Percentiles rank a stretch among this genome's conserved stretches.
phyloP scores from a whole-genome alignment of 2,797 vertebrate species.

The Phrynocephalus guinanensis region DNA sequence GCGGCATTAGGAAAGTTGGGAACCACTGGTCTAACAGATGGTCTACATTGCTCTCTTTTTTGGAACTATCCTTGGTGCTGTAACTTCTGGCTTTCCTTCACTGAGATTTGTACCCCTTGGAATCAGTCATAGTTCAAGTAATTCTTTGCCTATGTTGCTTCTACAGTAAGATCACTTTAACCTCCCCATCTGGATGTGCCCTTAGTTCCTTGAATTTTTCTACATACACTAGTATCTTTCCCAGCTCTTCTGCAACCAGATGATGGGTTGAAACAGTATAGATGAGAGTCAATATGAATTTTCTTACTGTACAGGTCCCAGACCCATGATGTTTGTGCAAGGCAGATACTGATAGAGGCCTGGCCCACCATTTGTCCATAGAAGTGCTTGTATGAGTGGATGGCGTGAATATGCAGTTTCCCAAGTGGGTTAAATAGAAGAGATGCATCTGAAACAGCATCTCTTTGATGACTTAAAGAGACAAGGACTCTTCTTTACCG shows the following conservation, averaged over 20 bases:
- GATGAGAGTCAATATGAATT: neutral
- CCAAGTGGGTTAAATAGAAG: neutral
- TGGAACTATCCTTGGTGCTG: slow-evolving; percentile 2
- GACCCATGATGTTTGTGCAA: too few relatives aligned
- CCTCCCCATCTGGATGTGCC: too few relatives aligned
- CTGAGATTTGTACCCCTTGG: neutral
- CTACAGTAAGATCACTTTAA: too few relatives aligned
- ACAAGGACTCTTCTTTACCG: neutral
- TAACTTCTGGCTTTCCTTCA: neutral
- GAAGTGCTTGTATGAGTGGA: neutral
- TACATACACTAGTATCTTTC: too few relatives aligned
- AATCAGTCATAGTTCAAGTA: neutral
- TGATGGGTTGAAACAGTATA: neutral
- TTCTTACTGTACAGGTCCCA: neutral
- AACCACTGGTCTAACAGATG: too few relatives aligned
- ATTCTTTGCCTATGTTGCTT: too few relatives aligned
- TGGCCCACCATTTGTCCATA: too few relatives aligned
- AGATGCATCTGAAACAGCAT: neutral
- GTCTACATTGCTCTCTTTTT: neutral
- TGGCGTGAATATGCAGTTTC: neutral
- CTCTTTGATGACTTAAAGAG: neutral
- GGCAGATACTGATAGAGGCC: neutral
- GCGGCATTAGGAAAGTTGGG: too few relatives aligned
- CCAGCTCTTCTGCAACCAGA: too few relatives aligned
- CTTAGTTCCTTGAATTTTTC: too few relatives aligned